These are phyloP conservation scores for Akabosia matsudoensis DNA, from an alignment of 1,140 invertebrate genomes.

Conservation along the genomic window DNA sequence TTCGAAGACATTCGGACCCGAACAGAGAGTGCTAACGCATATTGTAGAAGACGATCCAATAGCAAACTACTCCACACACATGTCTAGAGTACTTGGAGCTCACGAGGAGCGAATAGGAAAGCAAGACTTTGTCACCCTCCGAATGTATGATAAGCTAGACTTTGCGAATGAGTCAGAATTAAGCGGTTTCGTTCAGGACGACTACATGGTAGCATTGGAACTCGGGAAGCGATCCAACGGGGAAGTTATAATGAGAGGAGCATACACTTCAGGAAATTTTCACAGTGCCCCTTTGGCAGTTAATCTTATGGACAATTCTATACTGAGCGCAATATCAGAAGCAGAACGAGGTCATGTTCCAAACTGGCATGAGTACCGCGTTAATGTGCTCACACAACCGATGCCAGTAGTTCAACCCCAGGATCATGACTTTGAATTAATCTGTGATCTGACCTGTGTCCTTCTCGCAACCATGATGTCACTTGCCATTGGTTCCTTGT, in stretches of 20 bases:
- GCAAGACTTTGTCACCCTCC: not conserved
- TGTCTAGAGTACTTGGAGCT: too few species aligned
- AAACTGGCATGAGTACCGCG: not conserved
- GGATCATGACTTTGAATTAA: not conserved
- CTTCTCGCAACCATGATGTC: conserved; percentile 28
- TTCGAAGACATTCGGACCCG: too few species aligned
- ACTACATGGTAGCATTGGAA: conserved; percentile 20
- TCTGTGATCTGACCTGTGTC: conserved; percentile 28
- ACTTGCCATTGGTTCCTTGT: conserved; percentile 28
- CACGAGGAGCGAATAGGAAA: too few species aligned
- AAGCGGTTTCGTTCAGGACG: not conserved
- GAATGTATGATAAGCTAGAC: not conserved
- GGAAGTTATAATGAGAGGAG: not conserved
- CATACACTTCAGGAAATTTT: conserved; percentile 30
- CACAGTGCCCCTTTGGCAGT: conserved; percentile 34
- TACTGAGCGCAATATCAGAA: not conserved
- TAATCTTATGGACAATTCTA: conserved; percentile 33
- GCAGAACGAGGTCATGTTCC: not conserved
- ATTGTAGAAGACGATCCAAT: too few species aligned
- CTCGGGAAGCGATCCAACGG: not conserved
- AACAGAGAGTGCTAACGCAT: too few species aligned
- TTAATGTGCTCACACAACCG: not conserved
- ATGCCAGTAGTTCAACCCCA: too few species aligned
- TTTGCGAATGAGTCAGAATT: too few species aligned
- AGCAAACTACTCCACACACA: too few species aligned